Conservation (phyloP, 2,113 vertebrate species). For the Stegostoma tigrinum region DNA sequence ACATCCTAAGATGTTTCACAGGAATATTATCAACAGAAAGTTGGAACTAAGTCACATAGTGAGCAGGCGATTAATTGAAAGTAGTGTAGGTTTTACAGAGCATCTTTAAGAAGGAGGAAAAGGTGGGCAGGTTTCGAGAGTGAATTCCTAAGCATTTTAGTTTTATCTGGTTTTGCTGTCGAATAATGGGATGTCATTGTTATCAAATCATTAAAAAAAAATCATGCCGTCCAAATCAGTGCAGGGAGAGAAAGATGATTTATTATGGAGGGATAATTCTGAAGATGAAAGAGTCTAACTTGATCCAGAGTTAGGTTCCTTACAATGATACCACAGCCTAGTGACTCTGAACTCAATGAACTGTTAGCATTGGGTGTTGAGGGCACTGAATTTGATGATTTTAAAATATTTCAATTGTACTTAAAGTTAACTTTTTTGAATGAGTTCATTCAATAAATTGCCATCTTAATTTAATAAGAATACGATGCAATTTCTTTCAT, state of each 20-base stretch:
- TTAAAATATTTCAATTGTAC: not conserved
- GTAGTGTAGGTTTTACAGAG: not conserved
- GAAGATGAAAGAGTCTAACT: not conserved
- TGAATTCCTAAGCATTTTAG: not conserved
- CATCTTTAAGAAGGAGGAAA: not conserved
- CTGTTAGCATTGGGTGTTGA: not conserved
- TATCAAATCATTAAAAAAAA: not conserved
- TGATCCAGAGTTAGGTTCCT: not conserved
- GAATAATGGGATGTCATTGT: not conserved
- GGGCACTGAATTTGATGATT: not conserved
- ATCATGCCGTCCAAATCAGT: not conserved
- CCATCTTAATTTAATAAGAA: not conserved
- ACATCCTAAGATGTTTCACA: not conserved
- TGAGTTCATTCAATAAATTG: no score
- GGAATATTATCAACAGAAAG: not conserved
- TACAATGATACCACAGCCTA: not conserved
- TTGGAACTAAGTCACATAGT: no score
- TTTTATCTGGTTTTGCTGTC: not conserved
- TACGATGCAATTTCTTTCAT: not conserved
- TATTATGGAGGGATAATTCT: not conserved
- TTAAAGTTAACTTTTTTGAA: not conserved
- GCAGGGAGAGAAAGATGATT: not conserved
- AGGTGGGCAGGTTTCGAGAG: not conserved
- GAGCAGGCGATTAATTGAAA: not conserved
- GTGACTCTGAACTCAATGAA: not conserved